Conservation (phyloP, 1,140 invertebrate species). For the Zeugodacus cucurbitae region DNA sequence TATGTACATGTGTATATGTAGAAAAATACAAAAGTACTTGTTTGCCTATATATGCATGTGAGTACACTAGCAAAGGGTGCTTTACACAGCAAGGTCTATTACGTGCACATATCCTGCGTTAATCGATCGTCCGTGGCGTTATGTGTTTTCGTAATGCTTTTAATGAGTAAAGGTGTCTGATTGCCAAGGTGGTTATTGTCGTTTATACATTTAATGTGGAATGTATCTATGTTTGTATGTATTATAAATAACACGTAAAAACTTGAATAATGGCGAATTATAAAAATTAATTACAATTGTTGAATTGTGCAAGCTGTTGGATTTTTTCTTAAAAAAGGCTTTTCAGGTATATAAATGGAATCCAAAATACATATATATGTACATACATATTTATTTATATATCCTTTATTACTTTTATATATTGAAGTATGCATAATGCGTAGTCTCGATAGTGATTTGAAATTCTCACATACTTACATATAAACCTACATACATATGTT, state of each 20-base stretch:
- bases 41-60: neutral
- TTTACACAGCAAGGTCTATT: neutral
- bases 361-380: neutral
- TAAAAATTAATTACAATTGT: constrained; percentile 6
- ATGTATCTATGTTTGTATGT: neutral
- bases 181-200: constrained; percentile 34
- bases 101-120: neutral
- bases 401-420: neutral
- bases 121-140: neutral
- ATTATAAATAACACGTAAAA: neutral
- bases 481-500: neutral
- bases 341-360: neutral
- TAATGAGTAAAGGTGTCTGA: constrained; percentile 35
- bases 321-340: neutral
- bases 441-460: neutral
- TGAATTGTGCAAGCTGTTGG: neutral
- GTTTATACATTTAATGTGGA: neutral
- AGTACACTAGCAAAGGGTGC: neutral
- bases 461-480: neutral
- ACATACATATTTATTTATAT: neutral
- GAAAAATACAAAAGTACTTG: no score
- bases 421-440: neutral
- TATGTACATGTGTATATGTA: neutral
- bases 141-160: neutral
- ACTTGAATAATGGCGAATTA: neutral